These are phyloP conservation scores for Lucifuga dentata DNA, from an alignment of 2,113 vertebrate genomes.

Conservation along the genomic window DNA sequence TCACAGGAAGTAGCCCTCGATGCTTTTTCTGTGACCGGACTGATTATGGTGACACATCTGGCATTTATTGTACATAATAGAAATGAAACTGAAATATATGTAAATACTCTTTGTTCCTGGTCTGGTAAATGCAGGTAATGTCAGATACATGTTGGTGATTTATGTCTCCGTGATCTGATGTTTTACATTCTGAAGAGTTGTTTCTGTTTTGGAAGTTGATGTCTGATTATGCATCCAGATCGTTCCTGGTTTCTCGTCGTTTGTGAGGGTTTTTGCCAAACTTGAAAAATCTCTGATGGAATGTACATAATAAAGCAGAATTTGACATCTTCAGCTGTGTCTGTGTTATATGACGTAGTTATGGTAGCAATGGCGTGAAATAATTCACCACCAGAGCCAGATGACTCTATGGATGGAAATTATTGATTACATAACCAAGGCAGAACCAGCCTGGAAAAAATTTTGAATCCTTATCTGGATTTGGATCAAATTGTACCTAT, in stretches of 20 bases:
- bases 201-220: slow-evolving; percentile 15
- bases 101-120: slow-evolving; percentile 42
- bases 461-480: too few relatives aligned
- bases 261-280: slow-evolving; percentile 63
- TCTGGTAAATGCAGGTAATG: slow-evolving; percentile 27
- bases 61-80: not conserved
- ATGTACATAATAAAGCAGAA: slow-evolving; percentile 66
- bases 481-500: too few relatives aligned
- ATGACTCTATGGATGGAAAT: too few relatives aligned
- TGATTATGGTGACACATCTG: not conserved
- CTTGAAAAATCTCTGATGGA: slow-evolving; percentile 52
- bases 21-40: not conserved
- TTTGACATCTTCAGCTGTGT: slow-evolving; percentile 18
- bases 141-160: slow-evolving; percentile 28
- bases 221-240: slow-evolving; percentile 25
- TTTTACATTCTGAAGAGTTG: slow-evolving; percentile 21
- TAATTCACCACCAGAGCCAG: not conserved
- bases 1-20: too few relatives aligned
- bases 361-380: too few relatives aligned
- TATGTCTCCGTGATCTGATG: slow-evolving; percentile 56
- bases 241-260: slow-evolving; percentile 37
- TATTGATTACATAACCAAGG: too few relatives aligned
- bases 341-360: not conserved
- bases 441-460: too few relatives aligned
- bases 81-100: slow-evolving; percentile 19